phyloP scores from a whole-genome alignment of 2,888 invertebrate genomes.

The Andrena trimmerana region DNA sequence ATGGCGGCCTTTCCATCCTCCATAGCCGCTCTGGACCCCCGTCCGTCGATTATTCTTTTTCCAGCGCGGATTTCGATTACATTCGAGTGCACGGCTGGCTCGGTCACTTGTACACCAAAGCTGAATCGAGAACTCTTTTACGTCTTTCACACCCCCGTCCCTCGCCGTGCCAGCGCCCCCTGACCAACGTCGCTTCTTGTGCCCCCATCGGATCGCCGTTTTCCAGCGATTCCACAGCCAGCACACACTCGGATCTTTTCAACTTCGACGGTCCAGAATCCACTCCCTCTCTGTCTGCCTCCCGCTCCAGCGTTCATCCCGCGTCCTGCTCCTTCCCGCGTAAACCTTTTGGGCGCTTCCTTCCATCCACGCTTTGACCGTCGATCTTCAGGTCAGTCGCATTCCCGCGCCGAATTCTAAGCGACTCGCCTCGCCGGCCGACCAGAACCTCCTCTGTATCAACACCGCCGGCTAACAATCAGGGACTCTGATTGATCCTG shows the following conservation, averaged over 20 bases:
- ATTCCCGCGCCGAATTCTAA: conserved; percentile 29
- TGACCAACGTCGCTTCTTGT: conserved; percentile 12
- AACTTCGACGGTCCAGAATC: conserved; percentile 9
- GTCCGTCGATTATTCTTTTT: conserved; percentile 44
- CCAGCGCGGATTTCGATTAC: conserved; percentile 78
- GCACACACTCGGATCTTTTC: conserved; percentile 25
- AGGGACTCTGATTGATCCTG: conserved; percentile 80
- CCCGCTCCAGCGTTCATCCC: no score
- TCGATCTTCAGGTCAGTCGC: conserved; percentile 6
- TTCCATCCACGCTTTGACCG: not conserved
- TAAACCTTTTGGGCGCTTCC: conserved; percentile 1
- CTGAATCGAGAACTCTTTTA: conserved; percentile 72
- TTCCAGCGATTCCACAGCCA: conserved; percentile 20
- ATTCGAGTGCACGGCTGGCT: conserved; percentile 70
- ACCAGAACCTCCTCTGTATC: conserved; percentile 65
- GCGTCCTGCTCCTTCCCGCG: not conserved
- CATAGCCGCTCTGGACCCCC: conserved; percentile 3
- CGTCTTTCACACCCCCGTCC: conserved; percentile 38
- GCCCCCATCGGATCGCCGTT: conserved; percentile 20
- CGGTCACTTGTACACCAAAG: conserved; percentile 71
- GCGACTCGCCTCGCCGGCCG: conserved; percentile 6
- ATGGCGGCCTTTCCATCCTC: conserved; percentile 66
- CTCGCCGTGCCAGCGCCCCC: conserved; percentile 18
- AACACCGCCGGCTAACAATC: conserved; percentile 79
- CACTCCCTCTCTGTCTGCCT: not conserved